Conservation (phyloP, 2,888 invertebrate species). For the Pristionchus exspectatus region DNA sequence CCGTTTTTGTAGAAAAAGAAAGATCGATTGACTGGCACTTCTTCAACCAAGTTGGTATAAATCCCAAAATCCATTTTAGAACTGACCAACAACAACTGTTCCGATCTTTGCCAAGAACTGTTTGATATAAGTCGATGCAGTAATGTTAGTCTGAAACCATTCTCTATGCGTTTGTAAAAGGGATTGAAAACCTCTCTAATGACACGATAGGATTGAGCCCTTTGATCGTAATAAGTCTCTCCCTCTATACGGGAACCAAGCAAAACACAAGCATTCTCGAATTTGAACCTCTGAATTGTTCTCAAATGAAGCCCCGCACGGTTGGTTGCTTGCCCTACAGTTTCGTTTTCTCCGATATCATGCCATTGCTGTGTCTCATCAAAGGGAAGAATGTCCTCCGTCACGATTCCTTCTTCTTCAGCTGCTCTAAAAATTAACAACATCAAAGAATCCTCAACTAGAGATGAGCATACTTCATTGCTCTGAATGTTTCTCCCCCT, state of each 20-base stretch:
- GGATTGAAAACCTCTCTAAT: background rate
- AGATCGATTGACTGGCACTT: background rate
- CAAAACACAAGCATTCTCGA: background rate
- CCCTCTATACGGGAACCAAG: background rate
- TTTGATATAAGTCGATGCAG: background rate
- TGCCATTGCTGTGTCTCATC: background rate
- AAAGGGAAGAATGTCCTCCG: background rate
- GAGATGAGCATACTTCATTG: background rate
- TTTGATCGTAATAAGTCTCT: background rate
- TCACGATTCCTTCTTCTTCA: background rate
- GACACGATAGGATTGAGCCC: background rate
- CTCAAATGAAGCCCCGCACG: background rate
- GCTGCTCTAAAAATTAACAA: background rate
- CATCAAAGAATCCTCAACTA: background rate
- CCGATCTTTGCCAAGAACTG: background rate
- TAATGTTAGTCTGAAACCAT: background rate
- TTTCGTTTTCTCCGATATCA: background rate
- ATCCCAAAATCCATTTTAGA: background rate
- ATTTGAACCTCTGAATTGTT: background rate
- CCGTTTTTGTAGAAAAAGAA: slow-evolving; percentile 28
- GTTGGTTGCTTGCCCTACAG: background rate
- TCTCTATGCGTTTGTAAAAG: background rate
- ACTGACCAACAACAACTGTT: background rate
- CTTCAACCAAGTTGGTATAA: background rate
- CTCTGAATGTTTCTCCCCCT: background rate